These are phyloP conservation scores for Lepidiolamprologus cunningtoni DNA, from an alignment of 2,113 vertebrate genomes.

Conservation along the genomic window DNA sequence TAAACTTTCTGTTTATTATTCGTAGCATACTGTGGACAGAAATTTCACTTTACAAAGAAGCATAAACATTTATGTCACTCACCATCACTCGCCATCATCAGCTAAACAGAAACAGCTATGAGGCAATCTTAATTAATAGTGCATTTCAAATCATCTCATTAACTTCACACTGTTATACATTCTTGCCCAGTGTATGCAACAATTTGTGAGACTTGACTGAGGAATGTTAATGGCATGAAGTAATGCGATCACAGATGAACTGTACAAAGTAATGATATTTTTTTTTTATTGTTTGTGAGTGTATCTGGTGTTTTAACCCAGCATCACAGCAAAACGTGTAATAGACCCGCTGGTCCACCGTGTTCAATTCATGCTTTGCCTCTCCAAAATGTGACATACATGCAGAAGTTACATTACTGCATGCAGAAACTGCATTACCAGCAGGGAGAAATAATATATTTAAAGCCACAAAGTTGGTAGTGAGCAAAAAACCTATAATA, in stretches of 20 bases:
- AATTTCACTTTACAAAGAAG: neutral
- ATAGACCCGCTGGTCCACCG: neutral
- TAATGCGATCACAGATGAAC: neutral
- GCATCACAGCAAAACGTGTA: neutral
- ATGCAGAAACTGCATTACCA: neutral
- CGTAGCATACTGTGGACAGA: neutral
- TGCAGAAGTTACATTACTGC: neutral
- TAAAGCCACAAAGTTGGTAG: neutral
- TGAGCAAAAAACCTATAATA: neutral
- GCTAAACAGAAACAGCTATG: neutral
- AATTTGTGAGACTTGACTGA: neutral
- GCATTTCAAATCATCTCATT: neutral
- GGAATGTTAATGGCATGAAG: neutral
- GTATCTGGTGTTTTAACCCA: neutral
- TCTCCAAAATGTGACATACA: neutral
- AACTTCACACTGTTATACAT: neutral
- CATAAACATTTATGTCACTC: neutral
- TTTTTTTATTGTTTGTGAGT: neutral
- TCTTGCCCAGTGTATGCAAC: neutral
- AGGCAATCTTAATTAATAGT: neutral
- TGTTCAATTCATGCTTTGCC: neutral
- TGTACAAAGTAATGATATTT: neutral
- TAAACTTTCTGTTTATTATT: neutral
- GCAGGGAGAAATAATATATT: neutral
- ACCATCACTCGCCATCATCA: neutral